Evolutionary conservation across 2,797 vertebrate genomes (phyloP).

Genomic region (Momotus momota): DNA sequence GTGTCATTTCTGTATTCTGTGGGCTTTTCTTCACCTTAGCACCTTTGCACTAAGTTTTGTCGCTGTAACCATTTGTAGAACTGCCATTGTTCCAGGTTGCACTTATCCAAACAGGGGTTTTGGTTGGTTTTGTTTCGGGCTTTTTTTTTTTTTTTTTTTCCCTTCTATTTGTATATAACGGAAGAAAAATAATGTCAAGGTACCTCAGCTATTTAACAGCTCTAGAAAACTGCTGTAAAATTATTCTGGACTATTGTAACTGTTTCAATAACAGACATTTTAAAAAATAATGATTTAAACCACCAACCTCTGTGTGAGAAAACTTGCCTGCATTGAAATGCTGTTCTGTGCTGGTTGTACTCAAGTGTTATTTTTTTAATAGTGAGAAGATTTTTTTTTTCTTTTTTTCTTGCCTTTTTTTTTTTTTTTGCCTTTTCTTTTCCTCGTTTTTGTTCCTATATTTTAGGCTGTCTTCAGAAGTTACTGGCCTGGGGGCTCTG

Average conservation of each 20-base stretch:
- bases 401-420: neutral
- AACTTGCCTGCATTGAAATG: conserved; percentile 72
- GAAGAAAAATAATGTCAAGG: conserved; percentile 58
- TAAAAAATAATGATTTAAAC: neutral
- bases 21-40: conserved; percentile 64
- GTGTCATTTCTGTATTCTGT: conserved; percentile 75
- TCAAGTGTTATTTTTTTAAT: conserved; percentile 76
- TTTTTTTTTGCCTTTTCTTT: conserved; percentile 48
- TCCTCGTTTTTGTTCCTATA: conserved; percentile 76
- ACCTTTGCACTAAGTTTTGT: conserved; percentile 74
- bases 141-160: neutral
- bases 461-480: conserved; percentile 89
- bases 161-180: conserved; percentile 28
- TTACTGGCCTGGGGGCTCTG: conserved; percentile 88
- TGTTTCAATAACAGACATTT: conserved; percentile 59
- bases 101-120: conserved; percentile 30
- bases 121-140: neutral
- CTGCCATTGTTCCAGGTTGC: conserved; percentile 65
- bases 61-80: conserved; percentile 74
- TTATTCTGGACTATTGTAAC: conserved; percentile 66
- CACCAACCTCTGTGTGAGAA: conserved; percentile 54
- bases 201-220: conserved; percentile 62
- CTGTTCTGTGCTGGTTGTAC: conserved; percentile 73
- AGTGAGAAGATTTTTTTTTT: conserved; percentile 66
- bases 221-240: conserved; percentile 64